A percentile compares a stretch with the other conserved stretches of the same genome.
These are phyloP conservation scores for Ochotona curzoniae DNA, from an alignment of 2,113 vertebrate genomes.

Conservation along the genomic window DNA sequence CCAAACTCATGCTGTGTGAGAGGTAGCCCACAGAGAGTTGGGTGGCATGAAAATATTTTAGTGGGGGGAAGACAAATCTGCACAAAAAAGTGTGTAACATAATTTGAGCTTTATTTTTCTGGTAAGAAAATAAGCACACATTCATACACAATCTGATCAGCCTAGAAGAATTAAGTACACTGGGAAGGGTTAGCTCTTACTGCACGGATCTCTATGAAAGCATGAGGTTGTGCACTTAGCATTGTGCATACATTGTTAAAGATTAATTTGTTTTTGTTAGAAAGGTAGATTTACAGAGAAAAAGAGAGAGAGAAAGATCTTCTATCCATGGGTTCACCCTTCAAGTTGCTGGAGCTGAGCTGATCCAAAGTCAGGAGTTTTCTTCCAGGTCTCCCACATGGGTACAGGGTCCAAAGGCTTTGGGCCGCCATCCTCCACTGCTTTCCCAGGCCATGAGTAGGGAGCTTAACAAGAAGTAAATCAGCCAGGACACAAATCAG, in stretches of 20 bases:
- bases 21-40: background rate
- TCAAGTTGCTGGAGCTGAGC: too few relatives aligned
- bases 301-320: too few relatives aligned
- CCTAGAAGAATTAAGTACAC: background rate
- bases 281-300: too few relatives aligned
- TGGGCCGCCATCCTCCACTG: too few relatives aligned
- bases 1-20: background rate
- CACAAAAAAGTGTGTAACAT: background rate
- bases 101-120: slow-evolving; percentile 31
- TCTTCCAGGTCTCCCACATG: too few relatives aligned
- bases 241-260: background rate
- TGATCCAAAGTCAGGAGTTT: too few relatives aligned
- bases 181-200: background rate
- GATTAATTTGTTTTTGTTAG: too few relatives aligned
- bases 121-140: background rate
- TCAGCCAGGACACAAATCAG: too few relatives aligned
- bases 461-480: too few relatives aligned
- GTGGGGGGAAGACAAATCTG: background rate
- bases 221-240: fast-evolving
- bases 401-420: too few relatives aligned
- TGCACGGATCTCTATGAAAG: background rate
- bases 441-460: too few relatives aligned
- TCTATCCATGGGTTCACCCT: too few relatives aligned
- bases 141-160: background rate
- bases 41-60: background rate